phyloP scores from a whole-genome alignment of 2,113 vertebrate genomes.

The Dermatemys mawii region DNA sequence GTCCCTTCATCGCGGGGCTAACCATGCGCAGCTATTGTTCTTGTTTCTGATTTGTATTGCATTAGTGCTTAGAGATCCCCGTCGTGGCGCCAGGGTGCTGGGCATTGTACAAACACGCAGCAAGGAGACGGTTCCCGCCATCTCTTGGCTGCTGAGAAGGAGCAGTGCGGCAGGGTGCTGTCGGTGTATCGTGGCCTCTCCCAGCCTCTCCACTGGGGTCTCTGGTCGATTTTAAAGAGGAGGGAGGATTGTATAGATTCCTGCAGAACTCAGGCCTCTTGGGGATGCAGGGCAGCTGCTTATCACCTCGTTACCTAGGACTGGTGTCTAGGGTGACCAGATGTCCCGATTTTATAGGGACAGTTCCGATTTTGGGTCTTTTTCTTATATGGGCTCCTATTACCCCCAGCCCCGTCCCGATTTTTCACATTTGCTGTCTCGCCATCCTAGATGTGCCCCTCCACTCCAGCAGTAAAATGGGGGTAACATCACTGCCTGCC shows the following conservation, averaged over 20 bases:
- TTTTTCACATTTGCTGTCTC: too few species aligned
- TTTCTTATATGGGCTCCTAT: too few species aligned
- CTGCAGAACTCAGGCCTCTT: not conserved
- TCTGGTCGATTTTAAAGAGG: not conserved
- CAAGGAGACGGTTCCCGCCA: not conserved
- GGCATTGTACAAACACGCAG: not conserved
- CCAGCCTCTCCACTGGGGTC: too few species aligned
- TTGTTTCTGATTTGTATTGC: not conserved
- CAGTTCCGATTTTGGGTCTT: too few species aligned
- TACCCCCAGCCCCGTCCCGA: too few species aligned
- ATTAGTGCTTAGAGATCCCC: not conserved
- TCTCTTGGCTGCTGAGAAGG: not conserved
- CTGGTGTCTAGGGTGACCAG: too few species aligned
- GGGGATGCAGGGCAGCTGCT: too few species aligned
- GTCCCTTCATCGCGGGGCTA: not conserved
- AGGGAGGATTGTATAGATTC: not conserved
- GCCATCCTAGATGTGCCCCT: too few species aligned
- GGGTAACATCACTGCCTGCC: not conserved
- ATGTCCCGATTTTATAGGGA: too few species aligned
- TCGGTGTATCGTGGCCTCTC: not conserved
- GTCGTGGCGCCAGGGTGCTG: not conserved
- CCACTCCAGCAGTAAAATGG: not conserved
- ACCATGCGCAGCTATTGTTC: not conserved
- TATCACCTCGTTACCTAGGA: not conserved
- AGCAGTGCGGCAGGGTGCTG: not conserved